Conservation (phyloP, 2,113 vertebrate species). For the Dicerorhinus sumatrensis region DNA sequence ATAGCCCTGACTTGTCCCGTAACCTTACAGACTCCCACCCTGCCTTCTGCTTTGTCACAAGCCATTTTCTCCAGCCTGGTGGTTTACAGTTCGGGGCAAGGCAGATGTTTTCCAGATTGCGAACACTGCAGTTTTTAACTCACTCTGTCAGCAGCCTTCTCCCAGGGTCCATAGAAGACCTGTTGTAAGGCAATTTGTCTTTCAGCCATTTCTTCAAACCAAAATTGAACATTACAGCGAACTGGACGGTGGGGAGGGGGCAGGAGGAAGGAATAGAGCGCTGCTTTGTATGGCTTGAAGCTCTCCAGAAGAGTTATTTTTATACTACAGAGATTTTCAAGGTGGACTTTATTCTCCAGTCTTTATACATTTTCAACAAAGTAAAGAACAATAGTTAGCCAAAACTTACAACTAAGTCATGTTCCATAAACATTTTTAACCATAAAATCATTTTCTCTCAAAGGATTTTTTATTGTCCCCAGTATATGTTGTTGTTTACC, state of each 20-base stretch:
- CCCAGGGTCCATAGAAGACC: slow-evolving; percentile 71
- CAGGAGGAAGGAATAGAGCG: not conserved
- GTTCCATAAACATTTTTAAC: slow-evolving; percentile 33
- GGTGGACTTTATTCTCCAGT: slow-evolving; percentile 34
- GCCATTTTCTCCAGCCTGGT: slow-evolving; percentile 57
- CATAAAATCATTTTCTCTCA: slow-evolving; percentile 24
- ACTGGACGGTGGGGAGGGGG: not conserved
- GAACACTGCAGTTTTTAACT: slow-evolving; percentile 66
- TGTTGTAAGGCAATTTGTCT: slow-evolving; percentile 80
- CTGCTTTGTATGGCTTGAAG: slow-evolving; percentile 27
- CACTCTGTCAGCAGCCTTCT: slow-evolving; percentile 73
- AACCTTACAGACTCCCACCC: not conserved
- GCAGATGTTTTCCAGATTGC: slow-evolving; percentile 83
- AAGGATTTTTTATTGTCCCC: not conserved
- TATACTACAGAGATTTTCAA: slow-evolving; percentile 59
- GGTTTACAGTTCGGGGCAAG: slow-evolving; percentile 61
- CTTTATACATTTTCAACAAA: slow-evolving; percentile 47
- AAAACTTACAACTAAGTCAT: slow-evolving; percentile 17
- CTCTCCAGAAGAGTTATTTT: slow-evolving; percentile 66
- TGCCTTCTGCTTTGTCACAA: slow-evolving; percentile 73
- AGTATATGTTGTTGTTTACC: not conserved
- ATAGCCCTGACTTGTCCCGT: slow-evolving; percentile 65
- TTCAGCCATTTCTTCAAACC: slow-evolving; percentile 76
- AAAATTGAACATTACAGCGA: slow-evolving; percentile 76
- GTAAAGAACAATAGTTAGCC: slow-evolving; percentile 53